Percentiles rank a stretch among this genome's conserved stretches.
These are phyloP conservation scores for Cheilosia vulpina DNA, from an alignment of 2,888 invertebrate species.

Conservation along the genomic window DNA sequence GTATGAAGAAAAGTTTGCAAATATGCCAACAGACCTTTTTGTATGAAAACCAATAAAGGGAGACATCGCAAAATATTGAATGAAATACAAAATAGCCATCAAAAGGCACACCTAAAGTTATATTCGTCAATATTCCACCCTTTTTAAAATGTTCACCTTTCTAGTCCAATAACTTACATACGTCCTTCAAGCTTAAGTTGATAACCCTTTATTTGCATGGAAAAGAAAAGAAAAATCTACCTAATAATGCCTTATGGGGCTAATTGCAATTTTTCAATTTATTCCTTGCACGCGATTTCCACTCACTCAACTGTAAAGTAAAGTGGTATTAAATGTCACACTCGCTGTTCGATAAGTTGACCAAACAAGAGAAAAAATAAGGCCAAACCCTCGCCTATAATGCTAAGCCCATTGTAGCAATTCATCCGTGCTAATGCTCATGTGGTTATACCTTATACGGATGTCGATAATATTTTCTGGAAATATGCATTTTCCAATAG, in stretches of 20 bases:
- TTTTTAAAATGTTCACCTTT: slow-evolving; percentile 6
- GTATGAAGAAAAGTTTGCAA: too few species aligned
- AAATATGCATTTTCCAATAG: slow-evolving; percentile 7
- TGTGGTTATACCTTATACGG: neutral
- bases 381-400: slow-evolving; percentile 11
- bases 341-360: slow-evolving; percentile 45
- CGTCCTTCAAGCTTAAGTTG: slow-evolving; percentile 49
- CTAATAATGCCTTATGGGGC: slow-evolving; percentile 38
- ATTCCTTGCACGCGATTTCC: slow-evolving; percentile 53
- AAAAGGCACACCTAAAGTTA: slow-evolving; percentile 6
- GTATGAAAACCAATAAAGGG: too few species aligned
- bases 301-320: slow-evolving; percentile 3
- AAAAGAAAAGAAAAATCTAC: slow-evolving; percentile 21
- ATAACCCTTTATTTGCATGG: slow-evolving; percentile 41
- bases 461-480: neutral
- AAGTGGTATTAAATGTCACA: slow-evolving; percentile 56
- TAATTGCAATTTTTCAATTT: slow-evolving; percentile 65
- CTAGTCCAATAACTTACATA: slow-evolving; percentile 12
- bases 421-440: neutral
- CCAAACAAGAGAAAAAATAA: slow-evolving; percentile 34
- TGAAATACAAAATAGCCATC: neutral
- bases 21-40: too few species aligned
- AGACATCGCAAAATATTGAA: too few species aligned
- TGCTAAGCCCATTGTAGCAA: neutral
- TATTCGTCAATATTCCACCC: neutral